Evolutionary conservation across 2,888 invertebrate species (phyloP), one percentile per base, ranked within the genome.

Genomic region (Steinernema hermaphroditum): DNA sequence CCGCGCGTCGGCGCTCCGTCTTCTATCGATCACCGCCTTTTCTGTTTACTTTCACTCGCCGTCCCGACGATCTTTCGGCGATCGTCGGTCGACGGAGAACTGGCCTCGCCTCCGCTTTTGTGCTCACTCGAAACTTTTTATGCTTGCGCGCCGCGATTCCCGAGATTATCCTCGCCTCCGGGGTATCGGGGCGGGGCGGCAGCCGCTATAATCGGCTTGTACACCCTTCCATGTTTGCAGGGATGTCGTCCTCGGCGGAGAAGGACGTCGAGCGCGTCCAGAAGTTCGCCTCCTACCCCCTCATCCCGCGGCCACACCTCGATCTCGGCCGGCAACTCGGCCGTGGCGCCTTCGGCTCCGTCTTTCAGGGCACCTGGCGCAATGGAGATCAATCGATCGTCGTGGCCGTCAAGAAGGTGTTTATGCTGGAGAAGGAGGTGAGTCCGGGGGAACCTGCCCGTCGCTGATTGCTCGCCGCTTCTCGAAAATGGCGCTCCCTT

Each of bases 321-420:
- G 70, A 73, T 68, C 69, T 83, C 16, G 75, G 76, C n/a, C 75
- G 78, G 37, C 79, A 81, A 69, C 71, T 83, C 46, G 82, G 83
- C 14, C 76, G 76, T 14, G 81, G 81, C 16, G 72, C 80, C 12
- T 83, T 77, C 71, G 83, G 83, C 34, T 79, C 81, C 34, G 81
- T 79, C 1, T 78, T 72, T 68, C 50, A 74, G 50, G 82, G 82
- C 19, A 70, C 37, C 14, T 83, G 83, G 82, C 72, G 69, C 8
- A 74, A 74, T 22, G 70, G 74, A 9, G 76, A 75, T 43, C 73
- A 71, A 16, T 41, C 57, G 37, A 72, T 75, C 14, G 73, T 75
- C 27, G 81, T 81, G 50, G 83, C 83, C 22, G 71, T 83, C 49
- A 83, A 83, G 74, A 83, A 83, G 75, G 83, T 83, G 14, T 83